Base-by-base conservation (phyloP, 2,113 vertebrate species). In the Rhinolophus sinicus region DNA sequence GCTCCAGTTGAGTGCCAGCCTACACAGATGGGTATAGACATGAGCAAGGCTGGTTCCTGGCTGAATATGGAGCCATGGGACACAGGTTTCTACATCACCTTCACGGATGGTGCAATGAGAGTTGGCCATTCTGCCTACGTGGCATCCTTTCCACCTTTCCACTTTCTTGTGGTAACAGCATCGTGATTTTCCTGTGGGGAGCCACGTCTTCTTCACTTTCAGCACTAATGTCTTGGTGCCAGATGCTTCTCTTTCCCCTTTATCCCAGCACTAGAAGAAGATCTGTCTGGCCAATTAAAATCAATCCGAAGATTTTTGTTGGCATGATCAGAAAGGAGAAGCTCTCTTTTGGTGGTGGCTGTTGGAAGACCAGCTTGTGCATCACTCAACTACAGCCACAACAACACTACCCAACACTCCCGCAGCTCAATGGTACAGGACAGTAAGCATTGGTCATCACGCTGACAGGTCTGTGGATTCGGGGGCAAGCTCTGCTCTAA, bases 341-440 rank as follows among this genome's bases (percentile, higher is more conserved):
- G 35, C 5, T 67, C 19, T 88, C 47, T 44, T 44, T 62, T 30
- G 13, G 26, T 28, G 54, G 11, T 19, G 28, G 83, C 13, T 56
- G 35, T n/a, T 52, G 12, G 38, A 50, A 82, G 24, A 94, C 38
- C 1, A 47, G 56, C 16, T 9, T 33, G 15, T 21, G 4, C 14
- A 22, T 47, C 9, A 18, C 8, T 86, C 83, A 93, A 2, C 8
- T 40, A 24, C 0, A 13, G 44, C 30, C 13, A 52, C 44, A 18
- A 18, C 1, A 22, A 35, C 10, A 24, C 75, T 24, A 15, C 21
- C 3, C 0, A 67, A 13, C 1, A 30, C 22, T 21, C 2, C 12
- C 13, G 1, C 13, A 40, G 24, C 26, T n/a, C 80, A 24, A 47
- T 1, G 10, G 33, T 28, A 8, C 3, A 4, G 3, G 2, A 47